phyloP scores from a whole-genome alignment of 2,113 vertebrate species.

The Lagopus leucura region DNA sequence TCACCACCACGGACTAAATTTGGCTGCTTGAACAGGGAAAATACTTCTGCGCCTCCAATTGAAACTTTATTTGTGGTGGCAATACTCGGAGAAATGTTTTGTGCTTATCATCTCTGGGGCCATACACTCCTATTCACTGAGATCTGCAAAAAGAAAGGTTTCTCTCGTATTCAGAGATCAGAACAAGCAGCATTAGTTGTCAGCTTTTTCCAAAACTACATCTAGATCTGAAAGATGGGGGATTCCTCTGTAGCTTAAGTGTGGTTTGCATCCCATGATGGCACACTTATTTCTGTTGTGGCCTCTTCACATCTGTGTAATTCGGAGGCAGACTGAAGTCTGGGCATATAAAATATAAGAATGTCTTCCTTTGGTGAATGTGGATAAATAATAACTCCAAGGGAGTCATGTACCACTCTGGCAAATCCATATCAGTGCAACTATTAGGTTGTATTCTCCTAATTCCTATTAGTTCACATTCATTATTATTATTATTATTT shows the following conservation, averaged over 20 bases:
- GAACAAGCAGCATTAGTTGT: background rate
- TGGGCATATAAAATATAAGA: background rate
- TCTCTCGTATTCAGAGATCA: background rate
- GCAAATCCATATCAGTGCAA: background rate
- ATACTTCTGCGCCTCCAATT: background rate
- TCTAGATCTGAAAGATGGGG: background rate
- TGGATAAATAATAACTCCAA: background rate
- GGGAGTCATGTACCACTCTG: background rate
- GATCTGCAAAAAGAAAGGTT: background rate
- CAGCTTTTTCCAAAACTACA: background rate
- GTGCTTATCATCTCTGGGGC: background rate
- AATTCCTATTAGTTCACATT: background rate
- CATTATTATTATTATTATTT: background rate
- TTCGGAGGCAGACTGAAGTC: background rate
- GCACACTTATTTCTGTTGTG: background rate
- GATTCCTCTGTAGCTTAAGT: background rate
- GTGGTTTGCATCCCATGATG: background rate
- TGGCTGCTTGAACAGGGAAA: background rate
- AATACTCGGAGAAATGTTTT: background rate
- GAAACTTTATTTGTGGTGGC: background rate
- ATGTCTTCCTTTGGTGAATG: background rate
- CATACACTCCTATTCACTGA: rapidly evolving
- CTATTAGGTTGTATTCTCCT: background rate
- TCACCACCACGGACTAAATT: background rate
- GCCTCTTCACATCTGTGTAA: background rate